phyloP scores from a whole-genome alignment of 2,113 vertebrate genomes.

The Recurvirostra avosetta region DNA sequence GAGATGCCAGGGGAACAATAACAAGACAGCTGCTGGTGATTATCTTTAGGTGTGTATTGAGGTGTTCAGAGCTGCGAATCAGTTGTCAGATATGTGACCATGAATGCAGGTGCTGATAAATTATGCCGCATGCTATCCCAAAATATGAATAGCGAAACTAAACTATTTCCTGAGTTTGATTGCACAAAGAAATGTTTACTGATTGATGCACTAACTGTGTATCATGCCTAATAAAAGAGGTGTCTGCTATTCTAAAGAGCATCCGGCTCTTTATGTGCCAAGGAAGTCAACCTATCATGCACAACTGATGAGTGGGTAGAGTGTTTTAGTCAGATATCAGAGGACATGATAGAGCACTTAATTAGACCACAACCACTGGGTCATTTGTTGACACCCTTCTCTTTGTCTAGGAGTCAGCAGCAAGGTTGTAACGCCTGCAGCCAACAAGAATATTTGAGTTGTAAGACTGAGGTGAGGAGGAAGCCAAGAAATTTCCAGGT shows the following conservation, averaged over 20 bases:
- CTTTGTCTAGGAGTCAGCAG: neutral
- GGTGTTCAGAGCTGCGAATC: neutral
- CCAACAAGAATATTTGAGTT: neutral
- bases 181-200: neutral
- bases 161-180: neutral
- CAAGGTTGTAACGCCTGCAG: neutral
- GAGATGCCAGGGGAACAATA: neutral
- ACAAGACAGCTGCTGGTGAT: slow-evolving; percentile 11
- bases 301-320: neutral
- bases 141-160: neutral
- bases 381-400: neutral
- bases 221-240: neutral
- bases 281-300: neutral
- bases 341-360: neutral
- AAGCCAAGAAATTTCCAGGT: neutral
- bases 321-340: neutral
- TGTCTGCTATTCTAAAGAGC: neutral
- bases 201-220: neutral
- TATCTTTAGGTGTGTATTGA: neutral
- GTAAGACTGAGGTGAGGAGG: neutral
- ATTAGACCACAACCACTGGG: neutral
- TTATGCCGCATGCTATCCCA: neutral
- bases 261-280: neutral
- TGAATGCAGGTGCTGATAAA: neutral
- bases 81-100: neutral